phyloP scores from a whole-genome alignment of 1,140 invertebrate species.

The Drosophila nikananu region DNA sequence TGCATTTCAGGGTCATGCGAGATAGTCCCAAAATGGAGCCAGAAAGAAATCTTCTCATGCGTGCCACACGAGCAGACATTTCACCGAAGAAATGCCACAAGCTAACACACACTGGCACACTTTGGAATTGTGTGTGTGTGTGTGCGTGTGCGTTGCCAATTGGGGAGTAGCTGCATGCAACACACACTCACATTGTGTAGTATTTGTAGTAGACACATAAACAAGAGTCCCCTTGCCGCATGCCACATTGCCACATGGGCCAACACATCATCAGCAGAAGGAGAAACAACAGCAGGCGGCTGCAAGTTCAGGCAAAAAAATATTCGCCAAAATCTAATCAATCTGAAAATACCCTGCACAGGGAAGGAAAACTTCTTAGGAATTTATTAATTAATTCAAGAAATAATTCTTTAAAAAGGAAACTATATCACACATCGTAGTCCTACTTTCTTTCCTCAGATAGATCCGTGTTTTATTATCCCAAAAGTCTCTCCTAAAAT shows the following conservation, averaged over 20 bases:
- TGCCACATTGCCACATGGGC: conserved; percentile 40
- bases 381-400: neutral
- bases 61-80: conserved; percentile 45
- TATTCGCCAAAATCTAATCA: neutral
- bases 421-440: neutral
- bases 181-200: neutral
- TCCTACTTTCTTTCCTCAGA: neutral
- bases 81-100: conserved; percentile 44
- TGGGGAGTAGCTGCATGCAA: conserved; percentile 19
- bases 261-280: conserved; percentile 33
- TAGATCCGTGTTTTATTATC: neutral
- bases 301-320: conserved; percentile 5
- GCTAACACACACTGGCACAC: conserved; percentile 13
- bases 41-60: conserved; percentile 48
- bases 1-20: conserved; percentile 44
- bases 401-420: neutral
- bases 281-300: conserved; percentile 7
- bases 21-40: conserved; percentile 37
- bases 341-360: conserved; percentile 1
- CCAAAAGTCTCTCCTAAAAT: neutral
- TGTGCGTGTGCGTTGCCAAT: conserved; percentile 18
- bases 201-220: conserved; percentile 36
- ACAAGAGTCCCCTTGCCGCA: conserved; percentile 35
- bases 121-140: neutral
- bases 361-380: no score